Evolutionary conservation across 2,797 vertebrate species (phyloP), one percentile per base, ranked within the genome.

Genomic region (Glossophaga mutica): DNA sequence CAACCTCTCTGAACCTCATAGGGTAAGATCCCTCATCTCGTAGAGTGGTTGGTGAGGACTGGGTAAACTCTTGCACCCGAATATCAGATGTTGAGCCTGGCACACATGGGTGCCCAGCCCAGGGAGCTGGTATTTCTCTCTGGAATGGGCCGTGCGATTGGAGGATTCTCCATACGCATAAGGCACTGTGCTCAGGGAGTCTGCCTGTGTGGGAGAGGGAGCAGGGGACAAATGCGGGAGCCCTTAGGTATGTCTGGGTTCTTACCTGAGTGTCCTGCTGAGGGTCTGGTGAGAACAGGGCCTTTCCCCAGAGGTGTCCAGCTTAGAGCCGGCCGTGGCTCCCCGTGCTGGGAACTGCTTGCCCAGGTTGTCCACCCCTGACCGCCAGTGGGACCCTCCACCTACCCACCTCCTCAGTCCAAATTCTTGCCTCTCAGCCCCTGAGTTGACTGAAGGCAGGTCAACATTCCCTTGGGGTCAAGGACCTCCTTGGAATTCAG

Each of bases 1-100:
- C 46, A 68, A 9, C 24, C 7, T 86, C 65, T 90, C 46, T 76
- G 91, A 92, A 55, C 19, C 32, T 57, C 78, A 50, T 34, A 24
- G 37, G 42, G 89, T 67, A 26, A 29, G 59, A 46, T 24, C 42
- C 4, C 39, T 95, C 10, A 7, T 76, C 44, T 65, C 57, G 3
- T 1, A 39, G 70, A 14, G 32, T 12, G 15, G 55, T 46, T 73
- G 52, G 48, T 68, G 39, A 95, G 76, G 48, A 73, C 37, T 26
- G 62, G 74, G 46, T 57, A 4, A 78, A 57, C 22, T 14, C 26
- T 1, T 0, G 26, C 26, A 21, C 39, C 24, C 44, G 55, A 50
- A n/a, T 85, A 12, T 74, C 57, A 19, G 48, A 44, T 1, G 4
- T 10, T 5, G 21, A 37, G 55, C 62, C 26, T 18, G n/a, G 26